These are phyloP conservation scores for Catocala sponsa DNA, from an alignment of 2,888 invertebrate species.

Conservation along the genomic window DNA sequence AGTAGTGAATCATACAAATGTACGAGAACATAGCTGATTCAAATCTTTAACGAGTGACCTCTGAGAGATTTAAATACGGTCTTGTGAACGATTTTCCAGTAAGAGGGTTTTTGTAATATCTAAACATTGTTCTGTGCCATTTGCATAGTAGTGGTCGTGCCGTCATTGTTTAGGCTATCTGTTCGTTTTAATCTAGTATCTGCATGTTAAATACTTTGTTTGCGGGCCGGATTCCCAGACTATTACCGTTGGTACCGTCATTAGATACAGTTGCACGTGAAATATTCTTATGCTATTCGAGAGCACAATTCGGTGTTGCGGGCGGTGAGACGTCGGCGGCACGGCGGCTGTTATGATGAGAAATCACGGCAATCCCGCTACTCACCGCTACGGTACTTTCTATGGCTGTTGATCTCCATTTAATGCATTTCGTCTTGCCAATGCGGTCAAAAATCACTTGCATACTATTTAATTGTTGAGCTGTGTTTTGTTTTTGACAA, in stretches of 20 bases:
- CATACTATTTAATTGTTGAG: slow-evolving; percentile 56
- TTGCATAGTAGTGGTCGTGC: slow-evolving; percentile 73
- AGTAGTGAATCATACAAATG: slow-evolving; percentile 76
- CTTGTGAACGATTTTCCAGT: slow-evolving; percentile 64
- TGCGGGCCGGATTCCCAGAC: slow-evolving; percentile 80
- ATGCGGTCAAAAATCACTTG: slow-evolving; percentile 80
- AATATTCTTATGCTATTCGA: slow-evolving; percentile 79
- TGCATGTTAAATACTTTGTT: slow-evolving; percentile 74
- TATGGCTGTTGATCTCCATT: slow-evolving; percentile 76
- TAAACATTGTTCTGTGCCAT: slow-evolving; percentile 62
- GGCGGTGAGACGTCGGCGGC: slow-evolving; percentile 46
- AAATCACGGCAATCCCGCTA: slow-evolving; percentile 83
- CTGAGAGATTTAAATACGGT: slow-evolving; percentile 68
- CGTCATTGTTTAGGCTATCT: slow-evolving; percentile 84
- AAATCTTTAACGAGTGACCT: slow-evolving; percentile 64
- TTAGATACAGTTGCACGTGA: slow-evolving; percentile 83
- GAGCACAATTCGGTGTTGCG: slow-evolving; percentile 79
- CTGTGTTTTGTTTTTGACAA: slow-evolving; percentile 50
- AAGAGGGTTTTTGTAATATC: slow-evolving; percentile 66
- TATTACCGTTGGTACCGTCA: slow-evolving; percentile 77
- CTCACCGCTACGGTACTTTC: slow-evolving; percentile 83
- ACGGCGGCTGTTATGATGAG: slow-evolving; percentile 67
- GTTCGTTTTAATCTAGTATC: slow-evolving; percentile 74
- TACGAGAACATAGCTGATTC: slow-evolving; percentile 57
- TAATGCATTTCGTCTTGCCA: slow-evolving; percentile 81